phyloP scores from a whole-genome alignment of 2,888 invertebrate species.

The Eurois occulta region DNA sequence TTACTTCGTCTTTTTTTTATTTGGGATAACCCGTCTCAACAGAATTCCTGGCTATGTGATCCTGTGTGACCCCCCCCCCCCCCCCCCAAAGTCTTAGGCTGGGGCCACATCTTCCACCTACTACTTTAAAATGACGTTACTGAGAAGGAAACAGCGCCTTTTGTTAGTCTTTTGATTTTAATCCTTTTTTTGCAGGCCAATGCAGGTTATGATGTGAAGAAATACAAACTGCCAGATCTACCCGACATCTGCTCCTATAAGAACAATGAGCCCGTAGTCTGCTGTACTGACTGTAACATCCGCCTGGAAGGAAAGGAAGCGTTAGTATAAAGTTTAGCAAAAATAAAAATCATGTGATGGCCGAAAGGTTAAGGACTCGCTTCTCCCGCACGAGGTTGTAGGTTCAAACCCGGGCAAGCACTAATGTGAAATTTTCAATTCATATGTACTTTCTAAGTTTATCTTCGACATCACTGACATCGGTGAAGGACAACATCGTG shows the following conservation, averaged over 20 bases:
- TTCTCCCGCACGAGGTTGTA: not conserved
- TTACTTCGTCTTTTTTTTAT: no score
- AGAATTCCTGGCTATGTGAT: no score
- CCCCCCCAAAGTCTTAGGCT: no score
- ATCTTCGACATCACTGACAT: no score
- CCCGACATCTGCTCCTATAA: slow-evolving; percentile 47
- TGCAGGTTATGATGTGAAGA: slow-evolving; percentile 18
- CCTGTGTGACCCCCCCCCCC: no score
- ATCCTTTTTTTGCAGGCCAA: slow-evolving; percentile 24
- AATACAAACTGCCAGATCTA: slow-evolving; percentile 1
- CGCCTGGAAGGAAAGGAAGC: accelerated
- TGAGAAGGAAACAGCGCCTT: not conserved
- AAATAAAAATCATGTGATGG: not conserved
- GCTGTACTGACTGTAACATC: slow-evolving; percentile 42
- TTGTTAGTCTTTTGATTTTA: not conserved
- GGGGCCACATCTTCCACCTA: no score
- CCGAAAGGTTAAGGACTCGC: not conserved
- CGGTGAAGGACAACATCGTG: no score
- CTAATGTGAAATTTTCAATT: no score
- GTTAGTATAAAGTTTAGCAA: slow-evolving; percentile 10
- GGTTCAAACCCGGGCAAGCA: not conserved
- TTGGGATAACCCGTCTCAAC: no score
- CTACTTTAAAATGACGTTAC: not conserved
- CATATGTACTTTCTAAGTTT: no score
- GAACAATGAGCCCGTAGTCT: slow-evolving; percentile 37